phyloP scores from a whole-genome alignment of 2,113 vertebrate genomes.

The Ginglymostoma cirratum region DNA sequence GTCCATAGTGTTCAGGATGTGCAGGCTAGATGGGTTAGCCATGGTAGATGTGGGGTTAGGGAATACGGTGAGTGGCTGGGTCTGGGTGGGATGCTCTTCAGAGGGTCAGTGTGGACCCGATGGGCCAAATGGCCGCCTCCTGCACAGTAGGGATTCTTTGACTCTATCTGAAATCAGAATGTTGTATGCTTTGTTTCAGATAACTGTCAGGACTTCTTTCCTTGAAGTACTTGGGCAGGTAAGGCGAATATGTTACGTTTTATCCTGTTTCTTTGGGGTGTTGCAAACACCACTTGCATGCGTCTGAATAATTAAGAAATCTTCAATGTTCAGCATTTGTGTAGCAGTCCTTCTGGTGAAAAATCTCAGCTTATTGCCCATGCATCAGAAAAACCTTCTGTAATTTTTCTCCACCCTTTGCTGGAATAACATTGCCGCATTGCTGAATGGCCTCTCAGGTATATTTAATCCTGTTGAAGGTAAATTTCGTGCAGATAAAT shows the following conservation, averaged over 20 bases:
- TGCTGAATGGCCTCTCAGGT: background rate
- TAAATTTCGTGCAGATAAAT: background rate
- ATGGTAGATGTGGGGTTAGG: too few relatives aligned
- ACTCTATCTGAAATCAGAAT: background rate
- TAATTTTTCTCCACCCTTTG: background rate
- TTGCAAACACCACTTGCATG: background rate
- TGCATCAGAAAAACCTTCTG: background rate
- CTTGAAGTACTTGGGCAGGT: conserved; percentile 86
- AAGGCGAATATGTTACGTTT: conserved; percentile 45
- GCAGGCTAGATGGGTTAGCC: too few relatives aligned
- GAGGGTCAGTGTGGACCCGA: too few relatives aligned
- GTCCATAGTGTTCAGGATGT: too few relatives aligned
- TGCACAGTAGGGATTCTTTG: too few relatives aligned
- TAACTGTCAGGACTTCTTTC: conserved; percentile 77
- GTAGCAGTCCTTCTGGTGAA: background rate
- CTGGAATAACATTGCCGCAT: background rate
- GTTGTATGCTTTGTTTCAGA: conserved; percentile 52
- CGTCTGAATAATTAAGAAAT: too few relatives aligned
- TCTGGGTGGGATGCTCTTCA: too few relatives aligned
- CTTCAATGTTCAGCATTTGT: background rate
- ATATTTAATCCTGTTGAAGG: background rate
- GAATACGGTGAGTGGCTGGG: too few relatives aligned
- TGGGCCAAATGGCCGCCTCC: too few relatives aligned
- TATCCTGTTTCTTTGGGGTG: background rate
- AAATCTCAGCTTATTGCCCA: background rate